These are phyloP conservation scores for Catostomus latipinnis DNA, from an alignment of 2,797 vertebrate genomes.

Conservation along the genomic window DNA sequence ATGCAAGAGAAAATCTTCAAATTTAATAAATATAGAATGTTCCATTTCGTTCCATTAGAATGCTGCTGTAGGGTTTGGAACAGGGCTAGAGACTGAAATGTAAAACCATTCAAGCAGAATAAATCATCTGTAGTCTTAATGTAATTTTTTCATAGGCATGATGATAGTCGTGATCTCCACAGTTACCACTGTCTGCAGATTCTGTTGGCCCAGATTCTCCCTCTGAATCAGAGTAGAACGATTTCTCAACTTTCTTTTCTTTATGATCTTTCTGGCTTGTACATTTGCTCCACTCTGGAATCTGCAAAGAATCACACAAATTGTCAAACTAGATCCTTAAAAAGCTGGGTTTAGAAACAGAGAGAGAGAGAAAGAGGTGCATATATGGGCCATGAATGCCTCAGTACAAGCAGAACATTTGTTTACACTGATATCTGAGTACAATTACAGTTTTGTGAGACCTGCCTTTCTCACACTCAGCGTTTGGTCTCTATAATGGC, in stretches of 20 bases:
- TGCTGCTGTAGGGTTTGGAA: too few species aligned
- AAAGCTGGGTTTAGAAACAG: slow-evolving; percentile 24
- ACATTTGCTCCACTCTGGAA: slow-evolving; percentile 98
- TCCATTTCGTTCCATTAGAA: too few species aligned
- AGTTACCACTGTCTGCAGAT: slow-evolving; percentile 91
- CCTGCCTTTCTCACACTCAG: slow-evolving; percentile 8
- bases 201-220: slow-evolving; percentile 96
- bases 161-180: too few species aligned
- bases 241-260: slow-evolving; percentile 96
- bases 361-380: slow-evolving; percentile 57
- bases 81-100: too few species aligned
- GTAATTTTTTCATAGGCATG: too few species aligned
- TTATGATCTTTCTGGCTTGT: slow-evolving; percentile 96
- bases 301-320: slow-evolving; percentile 73
- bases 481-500: slow-evolving; percentile 50
- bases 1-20: too few species aligned
- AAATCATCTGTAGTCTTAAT: not conserved
- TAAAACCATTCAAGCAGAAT: not conserved
- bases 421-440: slow-evolving; percentile 1
- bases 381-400: slow-evolving; percentile 75
- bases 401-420: slow-evolving; percentile 61
- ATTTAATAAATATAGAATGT: too few species aligned
- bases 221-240: slow-evolving; percentile 97
- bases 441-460: slow-evolving; percentile 26
- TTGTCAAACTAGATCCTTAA: slow-evolving; percentile 16